These are phyloP conservation scores for Stenodema calcarata DNA, from an alignment of 2,888 invertebrate genomes.

Conservation along the genomic window DNA sequence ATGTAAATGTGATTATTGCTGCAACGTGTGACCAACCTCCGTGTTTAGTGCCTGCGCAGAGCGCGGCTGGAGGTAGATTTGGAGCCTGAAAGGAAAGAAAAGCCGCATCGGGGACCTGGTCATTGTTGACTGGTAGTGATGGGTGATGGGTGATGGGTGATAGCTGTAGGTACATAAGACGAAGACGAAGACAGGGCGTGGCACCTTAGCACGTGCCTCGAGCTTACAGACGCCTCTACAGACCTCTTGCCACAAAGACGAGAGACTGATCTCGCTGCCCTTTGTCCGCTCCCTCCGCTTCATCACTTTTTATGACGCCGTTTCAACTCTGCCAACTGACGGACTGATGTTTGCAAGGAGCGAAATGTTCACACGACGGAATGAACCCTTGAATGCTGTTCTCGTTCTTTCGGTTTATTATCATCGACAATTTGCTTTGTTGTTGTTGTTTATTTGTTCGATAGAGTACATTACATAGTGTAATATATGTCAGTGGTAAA, in stretches of 20 bases:
- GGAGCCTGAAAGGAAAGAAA: neutral
- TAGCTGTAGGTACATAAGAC: neutral
- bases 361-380: neutral
- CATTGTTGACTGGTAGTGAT: constrained; percentile 29
- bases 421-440: too few species aligned
- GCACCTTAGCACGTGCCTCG: constrained; percentile 17
- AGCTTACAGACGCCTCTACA: neutral
- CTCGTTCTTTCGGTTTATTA: too few species aligned
- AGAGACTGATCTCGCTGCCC: neutral
- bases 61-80: too few species aligned
- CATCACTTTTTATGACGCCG: constrained; percentile 20
- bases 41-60: too few species aligned
- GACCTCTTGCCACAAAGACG: constrained; percentile 27
- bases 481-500: too few species aligned
- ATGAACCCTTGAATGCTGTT: neutral
- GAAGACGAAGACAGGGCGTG: neutral
- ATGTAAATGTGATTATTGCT: too few species aligned
- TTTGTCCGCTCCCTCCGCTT: constrained; percentile 8
- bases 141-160: too few species aligned
- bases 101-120: neutral
- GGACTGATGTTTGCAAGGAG: neutral
- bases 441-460: too few species aligned
- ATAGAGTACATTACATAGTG: too few species aligned
- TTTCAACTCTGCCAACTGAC: neutral
- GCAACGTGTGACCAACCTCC: too few species aligned